These are phyloP conservation scores for Apogon talboti DNA, from an alignment of 2,797 vertebrate species.

Conservation along the genomic window DNA sequence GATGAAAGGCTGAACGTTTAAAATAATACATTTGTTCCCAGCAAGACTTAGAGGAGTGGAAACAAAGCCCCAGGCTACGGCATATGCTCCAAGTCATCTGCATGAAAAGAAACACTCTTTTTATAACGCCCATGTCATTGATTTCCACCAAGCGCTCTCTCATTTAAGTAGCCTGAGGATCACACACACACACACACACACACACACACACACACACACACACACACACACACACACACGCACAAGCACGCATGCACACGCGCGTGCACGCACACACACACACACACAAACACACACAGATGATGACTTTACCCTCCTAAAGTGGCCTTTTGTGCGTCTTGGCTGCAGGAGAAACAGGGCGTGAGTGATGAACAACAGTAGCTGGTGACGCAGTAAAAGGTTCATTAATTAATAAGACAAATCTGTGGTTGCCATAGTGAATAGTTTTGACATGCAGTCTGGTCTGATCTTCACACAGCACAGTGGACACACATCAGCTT, in stretches of 20 bases:
- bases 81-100: constrained; percentile 51
- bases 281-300: background rate
- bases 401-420: constrained; percentile 83
- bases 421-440: constrained; percentile 73
- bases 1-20: constrained; percentile 6
- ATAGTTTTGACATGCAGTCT: constrained; percentile 71
- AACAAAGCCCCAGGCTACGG: constrained; percentile 42
- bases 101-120: constrained; percentile 35
- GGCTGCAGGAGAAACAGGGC: constrained; percentile 70
- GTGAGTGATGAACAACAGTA: constrained; percentile 68
- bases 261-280: constrained; percentile 11
- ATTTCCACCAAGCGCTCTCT: constrained; percentile 43
- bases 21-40: too few species aligned
- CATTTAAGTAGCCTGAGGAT: too few species aligned
- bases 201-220: too few species aligned
- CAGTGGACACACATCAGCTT: too few species aligned
- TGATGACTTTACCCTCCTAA: too few species aligned
- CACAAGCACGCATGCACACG: constrained; percentile 11
- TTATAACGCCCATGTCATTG: constrained; percentile 55
- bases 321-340: constrained; percentile 22
- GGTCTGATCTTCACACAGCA: constrained; percentile 49
- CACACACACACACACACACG: too few species aligned
- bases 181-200: too few species aligned
- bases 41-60: too few species aligned
- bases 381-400: constrained; percentile 72